Percentiles rank a stretch among this genome's conserved stretches.
phyloP scores from a whole-genome alignment of 2,797 vertebrate genomes.

The Halcyon badia region DNA sequence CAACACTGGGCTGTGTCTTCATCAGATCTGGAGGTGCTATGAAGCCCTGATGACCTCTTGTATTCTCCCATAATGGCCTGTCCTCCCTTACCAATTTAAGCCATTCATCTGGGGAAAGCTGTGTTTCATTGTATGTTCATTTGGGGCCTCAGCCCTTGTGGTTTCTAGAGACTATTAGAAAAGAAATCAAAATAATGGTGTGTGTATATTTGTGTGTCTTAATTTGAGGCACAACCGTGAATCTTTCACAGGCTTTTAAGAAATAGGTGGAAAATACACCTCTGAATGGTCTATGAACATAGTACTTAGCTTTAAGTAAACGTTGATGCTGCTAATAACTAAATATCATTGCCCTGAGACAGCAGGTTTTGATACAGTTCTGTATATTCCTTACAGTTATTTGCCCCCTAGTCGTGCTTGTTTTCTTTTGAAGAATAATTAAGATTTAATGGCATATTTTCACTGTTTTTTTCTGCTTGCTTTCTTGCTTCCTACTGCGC shows the following conservation, averaged over 20 bases:
- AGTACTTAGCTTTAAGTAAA: slow-evolving; percentile 73
- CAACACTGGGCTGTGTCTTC: neutral
- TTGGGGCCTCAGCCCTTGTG: neutral
- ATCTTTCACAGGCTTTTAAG: neutral
- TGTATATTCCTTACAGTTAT: slow-evolving; percentile 77
- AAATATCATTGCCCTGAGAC: slow-evolving; percentile 72
- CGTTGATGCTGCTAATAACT: slow-evolving; percentile 51
- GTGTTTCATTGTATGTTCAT: neutral
- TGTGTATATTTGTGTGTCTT: neutral
- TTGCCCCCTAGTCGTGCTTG: slow-evolving; percentile 80
- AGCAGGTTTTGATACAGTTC: slow-evolving; percentile 72
- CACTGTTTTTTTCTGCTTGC: slow-evolving; percentile 78
- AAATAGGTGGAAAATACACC: slow-evolving; percentile 19
- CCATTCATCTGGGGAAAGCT: neutral
- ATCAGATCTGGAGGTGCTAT: neutral
- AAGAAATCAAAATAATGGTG: fast-evolving
- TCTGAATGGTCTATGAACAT: slow-evolving; percentile 1
- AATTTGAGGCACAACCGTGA: neutral
- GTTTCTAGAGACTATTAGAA: neutral
- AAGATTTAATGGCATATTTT: slow-evolving; percentile 85
- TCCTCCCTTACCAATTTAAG: neutral
- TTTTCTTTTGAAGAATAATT: slow-evolving; percentile 88
- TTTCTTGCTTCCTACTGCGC: slow-evolving; percentile 81
- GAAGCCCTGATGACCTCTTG: neutral
- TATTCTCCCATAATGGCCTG: neutral